These are phyloP conservation scores for Proterorhinus semilunaris DNA, from an alignment of 2,113 vertebrate species.

Conservation along the genomic window DNA sequence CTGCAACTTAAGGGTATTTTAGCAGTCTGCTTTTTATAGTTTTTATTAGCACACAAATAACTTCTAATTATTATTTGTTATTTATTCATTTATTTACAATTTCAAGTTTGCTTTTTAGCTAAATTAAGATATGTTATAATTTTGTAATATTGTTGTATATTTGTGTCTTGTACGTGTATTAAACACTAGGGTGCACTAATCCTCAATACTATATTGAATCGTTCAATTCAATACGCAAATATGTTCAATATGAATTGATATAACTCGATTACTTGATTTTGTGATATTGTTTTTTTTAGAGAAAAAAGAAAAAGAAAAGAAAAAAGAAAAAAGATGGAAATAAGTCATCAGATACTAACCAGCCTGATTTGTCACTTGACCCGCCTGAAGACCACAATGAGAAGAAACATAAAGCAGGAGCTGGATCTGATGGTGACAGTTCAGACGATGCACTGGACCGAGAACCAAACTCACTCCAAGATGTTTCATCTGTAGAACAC, in stretches of 20 bases:
- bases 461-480: conserved; percentile 11
- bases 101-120: too few species aligned
- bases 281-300: conserved; percentile 54
- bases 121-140: too few species aligned
- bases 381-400: conserved; percentile 36
- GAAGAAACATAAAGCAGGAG: not conserved
- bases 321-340: conserved; percentile 50
- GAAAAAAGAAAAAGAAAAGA: conserved; percentile 64
- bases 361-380: too few species aligned
- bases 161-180: not conserved
- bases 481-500: not conserved
- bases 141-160: not conserved
- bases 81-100: too few species aligned
- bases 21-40: too few species aligned
- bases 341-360: conserved; percentile 24
- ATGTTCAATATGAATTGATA: too few species aligned
- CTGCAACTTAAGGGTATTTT: too few species aligned
- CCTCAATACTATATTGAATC: too few species aligned
- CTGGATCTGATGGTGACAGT: conserved; percentile 34
- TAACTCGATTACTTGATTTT: not conserved
- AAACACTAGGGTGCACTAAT: too few species aligned
- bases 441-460: conserved; percentile 10
- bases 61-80: too few species aligned
- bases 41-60: too few species aligned
- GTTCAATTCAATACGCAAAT: too few species aligned